Percentiles rank a stretch among this genome's conserved stretches.
phyloP scores from a whole-genome alignment of 2,888 invertebrate species.

The Pasiphila rectangulata region DNA sequence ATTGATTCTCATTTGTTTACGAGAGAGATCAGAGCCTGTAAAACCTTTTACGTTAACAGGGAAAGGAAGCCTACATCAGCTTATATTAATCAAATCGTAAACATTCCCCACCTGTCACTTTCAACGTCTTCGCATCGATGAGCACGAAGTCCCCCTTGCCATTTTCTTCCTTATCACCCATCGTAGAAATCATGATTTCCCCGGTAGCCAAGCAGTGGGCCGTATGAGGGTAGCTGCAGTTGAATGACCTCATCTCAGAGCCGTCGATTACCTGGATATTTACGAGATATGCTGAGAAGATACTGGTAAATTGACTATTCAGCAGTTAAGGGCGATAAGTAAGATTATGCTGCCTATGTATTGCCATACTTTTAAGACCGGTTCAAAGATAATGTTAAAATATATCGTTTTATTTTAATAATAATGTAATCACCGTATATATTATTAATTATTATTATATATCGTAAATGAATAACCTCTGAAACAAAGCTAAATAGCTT shows the following conservation, averaged over 20 bases:
- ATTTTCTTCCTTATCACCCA: constrained; percentile 94
- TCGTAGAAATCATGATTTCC: constrained; percentile 95
- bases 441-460: no score
- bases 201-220: constrained; percentile 96
- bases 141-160: constrained; percentile 93
- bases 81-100: constrained; percentile 5
- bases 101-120: constrained; percentile 82
- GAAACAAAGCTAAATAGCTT: no score
- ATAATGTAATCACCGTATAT: no score
- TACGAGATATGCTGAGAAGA: constrained; percentile 20
- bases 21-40: no score
- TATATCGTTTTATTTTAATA: no score
- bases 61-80: no score
- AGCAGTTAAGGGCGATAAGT: constrained; percentile 38
- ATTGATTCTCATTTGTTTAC: no score
- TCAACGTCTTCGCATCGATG: constrained; percentile 90
- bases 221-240: constrained; percentile 95
- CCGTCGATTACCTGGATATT: constrained; percentile 81
- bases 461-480: no score
- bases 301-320: constrained; percentile 38
- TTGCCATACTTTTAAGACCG: no score
- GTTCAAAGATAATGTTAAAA: no score
- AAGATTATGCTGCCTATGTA: no score
- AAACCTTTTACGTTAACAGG: no score
- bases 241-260: constrained; percentile 86